Conservation (phyloP, 2,797 vertebrate species). For the Onychomys leucogaster region DNA sequence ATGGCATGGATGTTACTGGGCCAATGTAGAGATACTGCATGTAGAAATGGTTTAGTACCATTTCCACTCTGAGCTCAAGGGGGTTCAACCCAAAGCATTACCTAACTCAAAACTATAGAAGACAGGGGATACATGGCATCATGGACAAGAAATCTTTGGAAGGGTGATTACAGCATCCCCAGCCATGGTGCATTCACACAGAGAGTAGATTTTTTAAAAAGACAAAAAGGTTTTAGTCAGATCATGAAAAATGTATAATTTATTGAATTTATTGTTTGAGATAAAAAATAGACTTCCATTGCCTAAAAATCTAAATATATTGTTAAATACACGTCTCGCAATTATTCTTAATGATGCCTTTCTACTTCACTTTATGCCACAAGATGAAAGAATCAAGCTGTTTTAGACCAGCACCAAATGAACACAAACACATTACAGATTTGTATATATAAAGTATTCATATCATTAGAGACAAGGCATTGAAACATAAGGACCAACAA, state of each 20-base stretch:
- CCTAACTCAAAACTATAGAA: background rate
- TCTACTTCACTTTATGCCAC: background rate
- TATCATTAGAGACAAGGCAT: slow-evolving; percentile 59
- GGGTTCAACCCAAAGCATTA: background rate
- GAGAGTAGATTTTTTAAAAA: background rate
- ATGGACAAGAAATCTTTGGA: background rate
- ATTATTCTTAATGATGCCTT: background rate
- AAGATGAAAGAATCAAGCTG: slow-evolving; percentile 4
- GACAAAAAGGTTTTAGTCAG: background rate
- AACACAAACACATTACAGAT: slow-evolving; percentile 33
- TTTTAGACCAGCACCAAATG: slow-evolving; percentile 40
- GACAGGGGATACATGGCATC: fast-evolving
- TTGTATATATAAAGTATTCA: slow-evolving; percentile 59
- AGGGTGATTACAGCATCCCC: fast-evolving
- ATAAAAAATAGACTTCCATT: background rate
- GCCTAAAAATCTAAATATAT: background rate
- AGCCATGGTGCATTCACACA: background rate
- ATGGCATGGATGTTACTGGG: background rate
- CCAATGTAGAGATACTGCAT: background rate
- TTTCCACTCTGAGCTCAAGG: background rate
- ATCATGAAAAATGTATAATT: background rate
- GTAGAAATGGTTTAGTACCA: background rate
- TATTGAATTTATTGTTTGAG: background rate
- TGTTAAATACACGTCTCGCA: background rate
- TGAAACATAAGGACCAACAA: slow-evolving; percentile 49